Evolutionary conservation across 2,888 invertebrate genomes (phyloP).

Genomic region (Baccha elongata): DNA sequence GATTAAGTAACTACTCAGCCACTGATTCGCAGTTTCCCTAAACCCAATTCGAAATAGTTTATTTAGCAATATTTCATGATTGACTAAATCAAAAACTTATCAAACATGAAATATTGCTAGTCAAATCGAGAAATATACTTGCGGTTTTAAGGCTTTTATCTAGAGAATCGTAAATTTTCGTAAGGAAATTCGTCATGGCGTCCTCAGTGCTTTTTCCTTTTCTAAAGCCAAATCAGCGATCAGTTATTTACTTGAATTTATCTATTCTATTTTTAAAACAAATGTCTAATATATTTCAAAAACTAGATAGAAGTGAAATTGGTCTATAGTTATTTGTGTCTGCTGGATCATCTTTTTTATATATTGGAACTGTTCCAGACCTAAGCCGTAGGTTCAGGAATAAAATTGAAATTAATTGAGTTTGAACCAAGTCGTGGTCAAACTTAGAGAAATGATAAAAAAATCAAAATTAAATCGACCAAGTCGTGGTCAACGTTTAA

Average conservation of each 20-base stretch:
- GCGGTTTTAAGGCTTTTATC: neutral
- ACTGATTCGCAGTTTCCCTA: conserved; percentile 2
- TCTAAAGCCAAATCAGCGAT: neutral
- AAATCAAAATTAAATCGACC: too few relatives aligned
- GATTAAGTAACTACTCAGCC: conserved; percentile 1
- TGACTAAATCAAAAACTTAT: conserved; percentile 14
- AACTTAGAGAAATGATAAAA: too few relatives aligned
- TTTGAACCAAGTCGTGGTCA: too few relatives aligned
- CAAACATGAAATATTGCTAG: too few relatives aligned
- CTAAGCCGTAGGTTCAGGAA: too few relatives aligned
- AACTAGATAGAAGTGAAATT: neutral
- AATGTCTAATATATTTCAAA: neutral
- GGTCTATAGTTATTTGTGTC: neutral
- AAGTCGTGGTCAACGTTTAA: too few relatives aligned
- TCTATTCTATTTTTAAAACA: neutral
- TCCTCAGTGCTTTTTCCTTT: neutral
- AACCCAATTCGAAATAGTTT: neutral
- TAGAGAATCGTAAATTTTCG: neutral
- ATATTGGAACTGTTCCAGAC: too few relatives aligned
- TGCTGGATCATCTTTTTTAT: too few relatives aligned
- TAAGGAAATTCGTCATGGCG: neutral
- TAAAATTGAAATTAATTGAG: too few relatives aligned
- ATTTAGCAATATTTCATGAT: conserved; percentile 6
- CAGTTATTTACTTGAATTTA: neutral
- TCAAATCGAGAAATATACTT: neutral